Evolutionary conservation across 2,888 invertebrate genomes (phyloP), one percentile per base, ranked within the genome.

Genomic region (Apamea epomidion): DNA sequence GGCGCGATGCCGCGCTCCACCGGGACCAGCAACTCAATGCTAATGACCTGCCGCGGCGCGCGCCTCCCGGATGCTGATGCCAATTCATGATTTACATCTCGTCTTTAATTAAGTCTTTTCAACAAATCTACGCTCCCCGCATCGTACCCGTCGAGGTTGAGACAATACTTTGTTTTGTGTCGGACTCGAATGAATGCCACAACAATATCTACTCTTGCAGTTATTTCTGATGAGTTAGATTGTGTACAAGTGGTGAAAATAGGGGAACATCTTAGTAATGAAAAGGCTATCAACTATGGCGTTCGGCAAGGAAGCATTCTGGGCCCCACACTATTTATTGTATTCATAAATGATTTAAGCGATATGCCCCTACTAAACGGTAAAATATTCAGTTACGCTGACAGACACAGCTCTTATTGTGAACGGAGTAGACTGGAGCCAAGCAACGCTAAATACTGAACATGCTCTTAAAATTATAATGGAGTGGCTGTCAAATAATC

Each of bases 1-100:
- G 62, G 48, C 71, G 45, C 62, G n/a, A 16, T 29, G 60, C 32
- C 32, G 62, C 76, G 7, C 45, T 32, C 58, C 25, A 16, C 45
- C 37, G 58, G 32, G 45, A 29, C 21, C 69, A 25, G 10, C 25
- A 37, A n/a, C 65, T n/a, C n/a, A 45, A 76, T 81, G 85, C 58
- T 72, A 85, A 65, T 65, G 25, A 42, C 16, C 16, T 62, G 58
- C 42, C 18, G 32, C n/a, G 45, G 25, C 45, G 45, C 2, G 29
- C 14, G 8, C 16, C 70, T 70, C 29, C 7, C n/a, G 62, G 51
- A 21, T 70, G 29, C 74, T 64, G 48, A 5, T 16, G 45, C 16
- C 16, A 18, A 51, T 16, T 25, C 16, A 8, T 69, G 42, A 74
- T 45, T 74, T 62, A 58, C 37, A 51, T 37, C 10, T 32, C 16